Evolutionary conservation across 2,113 vertebrate species (phyloP), one percentile per base, ranked within the genome.

Genomic region (Acanthochromis polyacanthus): DNA sequence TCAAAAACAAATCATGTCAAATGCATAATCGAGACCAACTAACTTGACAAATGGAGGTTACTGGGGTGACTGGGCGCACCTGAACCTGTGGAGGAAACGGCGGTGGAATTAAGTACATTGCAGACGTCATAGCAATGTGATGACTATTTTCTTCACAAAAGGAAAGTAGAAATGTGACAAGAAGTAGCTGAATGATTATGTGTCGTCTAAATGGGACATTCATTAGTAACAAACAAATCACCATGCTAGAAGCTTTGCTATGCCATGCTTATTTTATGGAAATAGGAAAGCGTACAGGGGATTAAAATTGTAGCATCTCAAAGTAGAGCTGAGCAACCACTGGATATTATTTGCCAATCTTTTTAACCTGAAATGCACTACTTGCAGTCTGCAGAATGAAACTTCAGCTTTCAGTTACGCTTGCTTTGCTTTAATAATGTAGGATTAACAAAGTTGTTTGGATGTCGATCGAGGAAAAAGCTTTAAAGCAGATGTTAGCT

Each of bases 21-120:
- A 96, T 97, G 96, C 83, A 92, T 95, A 97, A 97, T 96, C 93
- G 95, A 98, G 95, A 94, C 93, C 96, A 96, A 98, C 78, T 93
- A 99, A 99, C 95, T 98, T 97, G 96, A 96, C 94, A 94, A 96
- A 99, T 98, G 97, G 94, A 97, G 95, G 96, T 96, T 99, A 99
- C 97, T 94, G 83, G 95, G 92, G 96, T 98, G 97, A 99, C 97
- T 95, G 82, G 92, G 94, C 86, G 95, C 94, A 96, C 93, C 95
- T 96, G 95, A 96, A 96, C 96, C 97, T 98, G 96, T 86, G 96
- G 96, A 97, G 95, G 92, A 98, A 98, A 98, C 93, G 95, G 92
- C 90, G 93, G 84, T 91, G 93, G 93, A 95, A 96, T 95, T 95
- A 96, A 98, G 95, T 77, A 95, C 50, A 81, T 87, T 62, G 87